Evolutionary conservation across 2,113 vertebrate species (phyloP).

Genomic region (Fregata magnificens): DNA sequence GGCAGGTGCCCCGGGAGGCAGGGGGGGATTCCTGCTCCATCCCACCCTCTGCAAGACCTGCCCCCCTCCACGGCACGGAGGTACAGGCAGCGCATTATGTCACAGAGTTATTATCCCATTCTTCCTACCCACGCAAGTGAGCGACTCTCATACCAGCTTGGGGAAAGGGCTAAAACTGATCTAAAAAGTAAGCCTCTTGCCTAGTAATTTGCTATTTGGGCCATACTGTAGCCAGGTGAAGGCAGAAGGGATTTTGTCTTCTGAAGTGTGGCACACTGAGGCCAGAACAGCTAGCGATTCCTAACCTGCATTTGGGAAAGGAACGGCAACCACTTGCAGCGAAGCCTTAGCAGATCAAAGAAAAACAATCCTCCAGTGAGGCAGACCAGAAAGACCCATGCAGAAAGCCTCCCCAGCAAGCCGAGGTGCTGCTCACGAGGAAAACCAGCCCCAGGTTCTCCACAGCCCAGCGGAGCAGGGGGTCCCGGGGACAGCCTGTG

Average conservation of each 20-base stretch:
- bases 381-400: rapidly evolving
- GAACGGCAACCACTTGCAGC: rapidly evolving
- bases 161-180: rapidly evolving
- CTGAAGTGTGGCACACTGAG: rapidly evolving
- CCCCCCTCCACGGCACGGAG: background rate
- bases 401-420: background rate
- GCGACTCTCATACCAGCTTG: background rate
- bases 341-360: background rate
- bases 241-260: background rate
- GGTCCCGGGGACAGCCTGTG: rapidly evolving
- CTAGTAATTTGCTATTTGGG: rapidly evolving
- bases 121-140: background rate
- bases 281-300: background rate
- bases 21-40: background rate
- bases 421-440: background rate
- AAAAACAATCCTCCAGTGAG: rapidly evolving
- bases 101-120: background rate
- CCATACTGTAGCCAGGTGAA: background rate
- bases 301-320: background rate
- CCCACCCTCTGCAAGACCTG: background rate
- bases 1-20: rapidly evolving
- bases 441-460: background rate
- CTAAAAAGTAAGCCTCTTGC: background rate
- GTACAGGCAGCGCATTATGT: no score
- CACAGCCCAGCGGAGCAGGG: background rate